Conservation (phyloP, 2,888 invertebrate species). For the Charanyca ferruginea region DNA sequence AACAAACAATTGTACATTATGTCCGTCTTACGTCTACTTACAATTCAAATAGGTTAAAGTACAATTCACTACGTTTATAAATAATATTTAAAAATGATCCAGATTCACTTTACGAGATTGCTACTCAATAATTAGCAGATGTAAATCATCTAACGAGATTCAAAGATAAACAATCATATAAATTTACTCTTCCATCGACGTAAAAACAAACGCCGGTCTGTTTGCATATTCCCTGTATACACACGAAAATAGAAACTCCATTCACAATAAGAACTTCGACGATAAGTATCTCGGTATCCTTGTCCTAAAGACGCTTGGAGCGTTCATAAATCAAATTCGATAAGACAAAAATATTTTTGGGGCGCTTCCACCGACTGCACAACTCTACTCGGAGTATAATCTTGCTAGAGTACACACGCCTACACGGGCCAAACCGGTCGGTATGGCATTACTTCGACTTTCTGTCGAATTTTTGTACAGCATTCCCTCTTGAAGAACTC, state of each 20-base stretch:
- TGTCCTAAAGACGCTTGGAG: conserved; percentile 51
- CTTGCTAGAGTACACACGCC: conserved; percentile 64
- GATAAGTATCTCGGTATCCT: conserved; percentile 60
- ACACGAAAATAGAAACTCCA: conserved; percentile 47
- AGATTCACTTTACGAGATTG: conserved; percentile 13
- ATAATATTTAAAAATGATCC: no score
- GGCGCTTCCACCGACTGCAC: conserved; percentile 45
- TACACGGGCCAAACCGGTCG: conserved; percentile 75
- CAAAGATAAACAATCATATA: conserved; percentile 44
- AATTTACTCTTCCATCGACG: conserved; percentile 23
- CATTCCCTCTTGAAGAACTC: conserved; percentile 72
- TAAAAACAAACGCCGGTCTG: conserved; percentile 47
- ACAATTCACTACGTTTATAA: no score
- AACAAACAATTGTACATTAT: no score
- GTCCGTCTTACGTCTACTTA: no score
- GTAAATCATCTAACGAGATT: conserved; percentile 42
- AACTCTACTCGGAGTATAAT: conserved; percentile 55
- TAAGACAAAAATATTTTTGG: conserved; percentile 65
- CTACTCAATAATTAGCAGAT: conserved; percentile 46
- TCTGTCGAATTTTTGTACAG: conserved; percentile 79
- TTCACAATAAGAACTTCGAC: conserved; percentile 50
- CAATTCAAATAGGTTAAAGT: no score
- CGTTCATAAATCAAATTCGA: conserved; percentile 67
- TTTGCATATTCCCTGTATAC: conserved; percentile 50
- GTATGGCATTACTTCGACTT: conserved; percentile 68